Percentiles rank a stretch among this genome's conserved stretches.
Conservation (phyloP, 2,113 vertebrate genomes). For the Nerophis ophidion region DNA sequence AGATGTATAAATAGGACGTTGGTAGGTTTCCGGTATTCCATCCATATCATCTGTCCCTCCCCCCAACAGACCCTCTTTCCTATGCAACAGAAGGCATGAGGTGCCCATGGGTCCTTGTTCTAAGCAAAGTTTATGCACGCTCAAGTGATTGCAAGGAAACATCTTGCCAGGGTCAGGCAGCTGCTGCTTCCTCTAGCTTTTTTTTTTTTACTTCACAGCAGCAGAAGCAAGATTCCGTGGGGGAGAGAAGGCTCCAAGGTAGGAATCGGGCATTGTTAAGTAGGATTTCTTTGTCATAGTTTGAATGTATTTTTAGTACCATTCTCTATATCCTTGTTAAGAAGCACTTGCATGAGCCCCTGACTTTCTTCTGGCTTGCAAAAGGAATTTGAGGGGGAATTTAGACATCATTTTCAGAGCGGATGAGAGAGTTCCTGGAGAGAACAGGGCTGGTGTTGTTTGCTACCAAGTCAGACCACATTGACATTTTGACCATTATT, state of each 20-base stretch:
- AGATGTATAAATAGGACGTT: no score
- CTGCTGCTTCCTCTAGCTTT: slow-evolving; percentile 64
- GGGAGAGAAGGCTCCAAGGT: slow-evolving; percentile 66
- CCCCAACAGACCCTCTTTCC: slow-evolving; percentile 57
- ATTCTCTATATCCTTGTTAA: slow-evolving; percentile 5
- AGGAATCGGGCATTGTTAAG: slow-evolving; percentile 31
- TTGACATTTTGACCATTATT: slow-evolving; percentile 41
- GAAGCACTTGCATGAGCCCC: slow-evolving; percentile 26
- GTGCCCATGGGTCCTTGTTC: slow-evolving; percentile 56
- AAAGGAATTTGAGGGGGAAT: slow-evolving; percentile 25
- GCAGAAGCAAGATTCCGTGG: slow-evolving; percentile 67
- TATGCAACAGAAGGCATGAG: slow-evolving; percentile 60
- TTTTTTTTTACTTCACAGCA: no score
- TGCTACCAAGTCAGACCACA: slow-evolving; percentile 16
- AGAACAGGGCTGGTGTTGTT: slow-evolving; percentile 20
- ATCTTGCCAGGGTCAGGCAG: slow-evolving; percentile 65
- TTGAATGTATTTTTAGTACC: not conserved
- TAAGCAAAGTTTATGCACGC: slow-evolving; percentile 54
- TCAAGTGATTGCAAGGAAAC: slow-evolving; percentile 63
- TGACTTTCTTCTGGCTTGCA: slow-evolving; percentile 47
- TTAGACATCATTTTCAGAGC: slow-evolving; percentile 25
- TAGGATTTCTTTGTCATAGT: not conserved
- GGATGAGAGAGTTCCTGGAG: slow-evolving; percentile 37
- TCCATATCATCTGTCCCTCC: not conserved
- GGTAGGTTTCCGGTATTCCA: no score